Evolutionary conservation across 2,888 invertebrate genomes (phyloP), one percentile per base, ranked within the genome.

Genomic region (Cyrtodaria siliqua): DNA sequence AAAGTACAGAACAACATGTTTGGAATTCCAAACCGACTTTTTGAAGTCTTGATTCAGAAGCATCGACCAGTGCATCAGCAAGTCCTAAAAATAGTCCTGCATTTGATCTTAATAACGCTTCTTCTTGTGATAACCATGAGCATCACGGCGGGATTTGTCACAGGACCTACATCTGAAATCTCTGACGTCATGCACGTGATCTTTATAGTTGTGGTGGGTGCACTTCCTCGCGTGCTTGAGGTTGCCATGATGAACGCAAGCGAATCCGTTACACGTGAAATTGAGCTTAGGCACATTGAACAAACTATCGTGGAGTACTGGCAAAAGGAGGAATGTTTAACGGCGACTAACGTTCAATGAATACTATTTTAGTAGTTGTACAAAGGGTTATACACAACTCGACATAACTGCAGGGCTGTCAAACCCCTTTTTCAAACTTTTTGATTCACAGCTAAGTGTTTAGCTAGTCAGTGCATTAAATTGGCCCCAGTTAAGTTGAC

Each of bases 121-220:
- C 57, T 79, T 26, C 40, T 79, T 1, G 33, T 49, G 2, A n/a
- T 67, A 8, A 66, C 73, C 12, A 56, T 74, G 24, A 62, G 56
- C 26, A 66, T 79, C 9, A 52, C 67, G 0, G 24, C 38, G 6
- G 56, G 53, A 6, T 69, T 60, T 53, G 59, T 55, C 8, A 44
- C 56, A 1, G 69, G 68, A 1, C 64, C 78, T 0, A 50, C 69
- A 16, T 57, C 66, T 12, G 78, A 74, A 38, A 70, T 70, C 12
- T 73, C 78, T 4, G 78, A 79, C 23, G 78, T 79, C 6, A 79
- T 79, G 78, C 78, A 79, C 50, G 73, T 79, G 50, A 33, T 79
- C 14, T 79, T 79, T 29, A 70, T 79, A 2, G 73, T 73, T 14
- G 44, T 47, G 14, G 49, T 79, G 18, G 78, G 78, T n/a, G 73